Conservation (phyloP, 2,113 vertebrate species). For the Macquaria australasica region DNA sequence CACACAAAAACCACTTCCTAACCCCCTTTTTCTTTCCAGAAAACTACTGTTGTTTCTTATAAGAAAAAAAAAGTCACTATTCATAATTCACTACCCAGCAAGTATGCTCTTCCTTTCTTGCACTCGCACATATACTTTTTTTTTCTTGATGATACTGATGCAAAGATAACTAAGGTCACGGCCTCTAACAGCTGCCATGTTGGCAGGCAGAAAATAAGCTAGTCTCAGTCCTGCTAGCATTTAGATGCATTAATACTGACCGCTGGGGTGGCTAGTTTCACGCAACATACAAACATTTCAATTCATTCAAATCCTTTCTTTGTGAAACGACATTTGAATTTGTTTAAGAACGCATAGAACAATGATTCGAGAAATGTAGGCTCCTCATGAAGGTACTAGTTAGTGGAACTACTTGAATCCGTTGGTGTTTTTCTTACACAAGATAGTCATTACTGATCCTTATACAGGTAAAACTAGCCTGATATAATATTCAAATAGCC, state of each 20-base stretch:
- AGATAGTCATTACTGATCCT: background rate
- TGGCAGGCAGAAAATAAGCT: too few relatives aligned
- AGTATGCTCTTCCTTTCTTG: background rate
- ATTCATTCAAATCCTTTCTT: background rate
- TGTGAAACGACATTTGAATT: background rate
- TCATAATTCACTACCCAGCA: background rate
- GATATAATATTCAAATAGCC: too few relatives aligned
- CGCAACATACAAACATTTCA: background rate
- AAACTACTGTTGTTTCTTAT: constrained; percentile 35
- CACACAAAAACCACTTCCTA: constrained; percentile 60
- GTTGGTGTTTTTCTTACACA: background rate
- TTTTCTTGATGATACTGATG: too few relatives aligned
- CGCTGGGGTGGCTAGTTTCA: background rate
- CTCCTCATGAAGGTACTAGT: background rate
- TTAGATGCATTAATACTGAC: too few relatives aligned
- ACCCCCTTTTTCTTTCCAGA: constrained; percentile 30
- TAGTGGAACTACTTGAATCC: too few relatives aligned
- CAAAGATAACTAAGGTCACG: too few relatives aligned
- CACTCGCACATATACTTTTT: too few relatives aligned
- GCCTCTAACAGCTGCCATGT: too few relatives aligned
- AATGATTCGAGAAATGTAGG: background rate
- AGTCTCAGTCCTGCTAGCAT: too few relatives aligned
- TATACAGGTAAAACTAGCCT: background rate
- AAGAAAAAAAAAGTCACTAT: background rate
- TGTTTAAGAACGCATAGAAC: background rate